Evolutionary conservation across 2,888 invertebrate species (phyloP).

Genomic region (Caenorhabditis japonica): DNA sequence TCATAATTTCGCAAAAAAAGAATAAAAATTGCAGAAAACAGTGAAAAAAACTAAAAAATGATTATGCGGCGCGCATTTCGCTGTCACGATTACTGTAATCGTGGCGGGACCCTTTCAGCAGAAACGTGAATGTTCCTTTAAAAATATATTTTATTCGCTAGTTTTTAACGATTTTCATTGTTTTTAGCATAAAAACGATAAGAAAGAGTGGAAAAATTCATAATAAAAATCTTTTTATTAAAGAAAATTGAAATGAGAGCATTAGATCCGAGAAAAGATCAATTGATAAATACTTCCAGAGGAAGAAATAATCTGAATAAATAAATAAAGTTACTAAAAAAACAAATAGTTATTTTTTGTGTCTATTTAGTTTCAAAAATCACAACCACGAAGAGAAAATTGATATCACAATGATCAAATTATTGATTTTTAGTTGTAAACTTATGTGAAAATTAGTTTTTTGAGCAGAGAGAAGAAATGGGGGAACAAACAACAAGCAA

Average conservation of each 20-base stretch:
- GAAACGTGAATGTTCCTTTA: conserved; percentile 16
- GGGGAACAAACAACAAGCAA: background rate
- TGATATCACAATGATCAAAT: conserved; percentile 19
- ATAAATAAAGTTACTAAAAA: conserved; percentile 1
- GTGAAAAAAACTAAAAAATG: conserved; percentile 4
- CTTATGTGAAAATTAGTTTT: too few species aligned
- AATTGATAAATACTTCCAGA: too few species aligned
- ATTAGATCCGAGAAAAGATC: conserved; percentile 5
- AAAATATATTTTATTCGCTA: background rate
- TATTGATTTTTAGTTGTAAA: conserved; percentile 8
- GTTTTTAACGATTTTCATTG: too few species aligned
- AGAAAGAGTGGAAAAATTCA: background rate
- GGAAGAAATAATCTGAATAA: conserved; percentile 16
- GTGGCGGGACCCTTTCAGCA: conserved; percentile 11
- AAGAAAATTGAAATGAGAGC: conserved; percentile 29
- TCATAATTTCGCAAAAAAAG: background rate
- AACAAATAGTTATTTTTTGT: too few species aligned
- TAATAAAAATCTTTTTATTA: conserved; percentile 14
- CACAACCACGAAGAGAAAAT: conserved; percentile 22
- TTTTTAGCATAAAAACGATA: too few species aligned
- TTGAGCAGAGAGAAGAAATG: background rate
- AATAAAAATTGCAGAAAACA: background rate
- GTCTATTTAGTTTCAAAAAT: too few species aligned
- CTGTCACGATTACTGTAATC: conserved; percentile 18
- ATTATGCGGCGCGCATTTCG: background rate